Evolutionary conservation across 1,140 invertebrate genomes (phyloP).

Genomic region (Gonatopus flavifemur): DNA sequence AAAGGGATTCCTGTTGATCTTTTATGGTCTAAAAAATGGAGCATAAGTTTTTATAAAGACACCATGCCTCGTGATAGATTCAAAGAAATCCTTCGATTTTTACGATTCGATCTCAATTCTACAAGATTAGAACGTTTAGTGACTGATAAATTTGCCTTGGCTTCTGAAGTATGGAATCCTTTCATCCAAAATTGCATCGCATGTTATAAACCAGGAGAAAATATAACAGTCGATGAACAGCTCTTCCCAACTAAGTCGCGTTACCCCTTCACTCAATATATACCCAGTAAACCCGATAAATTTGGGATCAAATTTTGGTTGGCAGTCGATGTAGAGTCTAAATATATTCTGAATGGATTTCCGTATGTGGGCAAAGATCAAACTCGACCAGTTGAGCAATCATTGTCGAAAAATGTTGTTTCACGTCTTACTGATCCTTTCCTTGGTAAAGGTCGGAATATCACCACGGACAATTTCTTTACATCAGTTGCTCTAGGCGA

Average conservation of each 20-base stretch:
- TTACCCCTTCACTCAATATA: slow-evolving; percentile 46
- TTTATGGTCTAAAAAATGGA: too few relatives aligned
- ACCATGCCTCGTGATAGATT: too few relatives aligned
- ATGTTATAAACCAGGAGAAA: slow-evolving; percentile 40
- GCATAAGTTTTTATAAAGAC: too few relatives aligned
- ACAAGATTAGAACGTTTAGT: too few relatives aligned
- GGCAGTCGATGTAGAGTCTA: slow-evolving; percentile 26
- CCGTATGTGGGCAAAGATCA: slow-evolving; percentile 36
- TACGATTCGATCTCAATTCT: too few relatives aligned
- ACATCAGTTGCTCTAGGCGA: slow-evolving; percentile 26
- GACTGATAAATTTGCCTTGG: too few relatives aligned
- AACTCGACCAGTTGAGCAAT: slow-evolving; percentile 13
- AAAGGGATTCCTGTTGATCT: too few relatives aligned
- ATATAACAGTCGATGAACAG: slow-evolving; percentile 47
- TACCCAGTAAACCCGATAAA: slow-evolving; percentile 47
- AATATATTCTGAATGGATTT: slow-evolving; percentile 38
- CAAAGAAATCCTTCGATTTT: too few relatives aligned
- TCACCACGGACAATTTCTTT: slow-evolving; percentile 39
- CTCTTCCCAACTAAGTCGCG: slow-evolving; percentile 44
- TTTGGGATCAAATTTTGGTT: slow-evolving; percentile 50
- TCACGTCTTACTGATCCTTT: slow-evolving; percentile 29
- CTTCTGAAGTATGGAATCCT: slow-evolving; percentile 42
- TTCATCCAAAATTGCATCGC: slow-evolving; percentile 43
- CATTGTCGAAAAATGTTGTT: slow-evolving; percentile 14
- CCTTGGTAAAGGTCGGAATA: slow-evolving; percentile 27